Base-by-base conservation (phyloP, 2,113 vertebrate genomes). In the Chlamydotis undulata region DNA sequence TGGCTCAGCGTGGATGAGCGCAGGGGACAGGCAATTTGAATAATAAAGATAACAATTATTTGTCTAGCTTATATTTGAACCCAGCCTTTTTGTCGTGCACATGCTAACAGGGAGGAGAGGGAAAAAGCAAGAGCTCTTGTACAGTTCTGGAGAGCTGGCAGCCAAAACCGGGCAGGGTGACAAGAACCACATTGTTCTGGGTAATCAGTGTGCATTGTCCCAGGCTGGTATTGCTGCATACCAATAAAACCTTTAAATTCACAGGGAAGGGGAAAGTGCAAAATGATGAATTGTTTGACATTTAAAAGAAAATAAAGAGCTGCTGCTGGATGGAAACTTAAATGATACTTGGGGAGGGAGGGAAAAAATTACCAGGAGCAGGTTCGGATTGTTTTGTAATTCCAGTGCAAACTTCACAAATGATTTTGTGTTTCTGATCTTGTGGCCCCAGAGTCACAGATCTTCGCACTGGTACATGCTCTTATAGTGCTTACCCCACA, bases 211-310 rank as follows among this genome's bases (percentile, higher is more conserved):
- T 16, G 52, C 77, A 29, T 64, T 68, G 91, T 90, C 91, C 80
- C 75, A 31, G 37, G 55, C 79, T 77, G 86, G 82, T 89, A 24
- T 56, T 41, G n/a, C 61, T 2, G 49, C 35, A 6, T 4, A 33
- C 85, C 85, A 35, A 65, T 5, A 43, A 80, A 83, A 49, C 57
- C 53, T 57, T 11, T 3, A 57, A 12, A 89, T 61, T 50, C 49
- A 25, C 25, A 0, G 14, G 13, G 65, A 94, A 64, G 0, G 8
- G 63, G 41, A 56, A 75, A 76, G 63, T 28, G 26, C 28, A 87
- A 82, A 89, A 83, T 65, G 85, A 94, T 85, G 63, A 83, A 84
- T 77, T 81, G 91, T 86, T 96, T 89, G 91, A 77, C 87, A 13
- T 65, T 65, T 33, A 53, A 39, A 76, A 50, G 86, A 69, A 88